Evolutionary conservation across 2,113 vertebrate species (phyloP), one percentile per base, ranked within the genome.

Genomic region (Recurvirostra avosetta): DNA sequence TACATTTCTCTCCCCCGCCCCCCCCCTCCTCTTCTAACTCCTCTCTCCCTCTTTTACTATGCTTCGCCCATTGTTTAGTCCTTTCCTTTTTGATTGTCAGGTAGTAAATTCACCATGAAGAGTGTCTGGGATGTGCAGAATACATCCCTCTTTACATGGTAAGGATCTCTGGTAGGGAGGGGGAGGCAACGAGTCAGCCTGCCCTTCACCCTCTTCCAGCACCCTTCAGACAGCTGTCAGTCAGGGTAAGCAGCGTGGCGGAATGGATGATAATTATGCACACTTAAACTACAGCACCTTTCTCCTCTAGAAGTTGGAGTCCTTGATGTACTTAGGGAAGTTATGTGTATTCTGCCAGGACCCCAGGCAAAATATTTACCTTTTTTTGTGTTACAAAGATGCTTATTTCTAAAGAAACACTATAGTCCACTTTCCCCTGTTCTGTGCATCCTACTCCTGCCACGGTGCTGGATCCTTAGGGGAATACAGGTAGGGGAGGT

Each of bases 51-150:
- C 27, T 61, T 81, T 65, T 68, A 17, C 34, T 61, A 0, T 11
- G 22, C 45, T 84, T 93, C 2, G 2, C 23, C 58, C 26, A 29
- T 71, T 93, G 73, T 92, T 92, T n/a, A 52, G 30, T 55, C 75
- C 55, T 91, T 86, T 77, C 38, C 81, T 50, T 93, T 88, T 89
- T 92, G 78, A 89, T 71, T 82, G 73, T 71, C 78, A 89, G 62
- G 59, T 65, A 26, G 82, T 85, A 94, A 96, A 95, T 95, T 88
- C 84, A 85, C 84, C 86, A 26, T 82, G 86, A 89, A 89, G 91
- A 88, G 36, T 17, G 34, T 70, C 40, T 61, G 70, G 53, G 49
- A n/a, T 50, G 68, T 73, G 17, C 29, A 38, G 71, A 96, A 91
- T 38, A n/a, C 12, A 0, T 25, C 47, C 52, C n/a, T 55, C 47